Base-by-base conservation (phyloP, 2,888 invertebrate genomes). In the Eupithecia vulgata region DNA sequence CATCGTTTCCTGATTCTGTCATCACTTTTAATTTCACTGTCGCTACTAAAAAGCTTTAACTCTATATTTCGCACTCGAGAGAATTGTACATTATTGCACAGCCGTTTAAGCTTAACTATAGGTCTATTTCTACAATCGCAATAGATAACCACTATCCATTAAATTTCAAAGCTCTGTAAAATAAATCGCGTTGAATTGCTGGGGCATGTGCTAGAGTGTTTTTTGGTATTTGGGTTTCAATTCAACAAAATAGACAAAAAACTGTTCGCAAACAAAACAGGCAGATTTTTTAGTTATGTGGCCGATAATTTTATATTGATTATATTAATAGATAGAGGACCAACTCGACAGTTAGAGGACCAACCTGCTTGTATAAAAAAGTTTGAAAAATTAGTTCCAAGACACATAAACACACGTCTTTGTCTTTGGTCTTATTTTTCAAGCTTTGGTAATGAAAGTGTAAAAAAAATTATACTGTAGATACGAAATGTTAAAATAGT, bases 131-230 rank as follows among this genome's bases (percentile, higher is more conserved):
- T 59, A 68, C 68, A 72, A 59, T 72, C 68, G 65, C 72, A 57
- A 70, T 52, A 65, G 67, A 72, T 65, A 72, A 71, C 71, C 66
- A 72, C 65, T 72, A 72, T 65, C 68, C 65, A 68, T 72, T 68
- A 59, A 30, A 65, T 65, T 68, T 68, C 59, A 68, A 59, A 68
- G 65, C 68, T 65, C 35, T 45, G 65, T 72, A 72, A 68, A 67
- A 72, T 72, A 68, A 68, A 72, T 72, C 30, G 62, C 65, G 52
- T 52, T 40, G 61, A 66, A 57, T 34, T 57, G 35, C 52, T 34
- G 30, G 2, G 61, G 61, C 30, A 61, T 61, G 61, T 34, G 13
- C 34, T 17, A 34, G 30, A 34, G 34, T 34, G 15, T n/a, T 30
- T 8, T 17, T 17, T 4, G 13, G 30, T 25, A 59, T 30, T 59